phyloP scores from a whole-genome alignment of 1,140 invertebrate genomes.

The Pectinophora gossypiella region DNA sequence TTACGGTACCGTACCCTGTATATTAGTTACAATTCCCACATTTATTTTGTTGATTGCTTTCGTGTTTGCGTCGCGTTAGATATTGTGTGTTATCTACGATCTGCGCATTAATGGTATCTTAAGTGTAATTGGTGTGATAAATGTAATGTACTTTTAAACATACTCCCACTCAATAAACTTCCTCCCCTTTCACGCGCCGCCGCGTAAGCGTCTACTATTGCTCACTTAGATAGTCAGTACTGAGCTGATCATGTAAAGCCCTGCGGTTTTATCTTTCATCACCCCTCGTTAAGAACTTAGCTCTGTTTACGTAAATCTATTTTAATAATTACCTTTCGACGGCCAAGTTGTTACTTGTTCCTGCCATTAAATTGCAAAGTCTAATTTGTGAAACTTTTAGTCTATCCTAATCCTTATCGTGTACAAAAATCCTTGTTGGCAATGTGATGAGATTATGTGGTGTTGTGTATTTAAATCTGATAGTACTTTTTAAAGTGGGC shows the following conservation, averaged over 20 bases:
- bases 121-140: background rate
- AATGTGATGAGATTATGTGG: too few relatives aligned
- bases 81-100: conserved; percentile 19
- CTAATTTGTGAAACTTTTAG: too few relatives aligned
- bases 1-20: background rate
- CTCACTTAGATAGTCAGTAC: background rate
- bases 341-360: too few relatives aligned
- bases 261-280: background rate
- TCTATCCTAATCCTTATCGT: too few relatives aligned
- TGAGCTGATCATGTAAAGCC: background rate
- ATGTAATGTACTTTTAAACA: background rate
- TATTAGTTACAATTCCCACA: conserved; percentile 37
- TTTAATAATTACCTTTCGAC: too few relatives aligned
- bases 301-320: background rate
- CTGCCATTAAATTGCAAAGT: background rate
- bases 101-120: background rate
- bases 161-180: background rate
- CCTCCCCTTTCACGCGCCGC: background rate
- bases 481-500: too few relatives aligned
- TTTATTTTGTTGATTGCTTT: conserved; percentile 47
- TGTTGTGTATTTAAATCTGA: too few relatives aligned
- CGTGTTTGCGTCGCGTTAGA: conserved; percentile 41
- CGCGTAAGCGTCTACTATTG: background rate
- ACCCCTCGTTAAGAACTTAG: background rate
- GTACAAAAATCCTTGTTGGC: too few relatives aligned